Conservation (phyloP, 1,140 invertebrate genomes). For the Drosophila bocqueti region DNA sequence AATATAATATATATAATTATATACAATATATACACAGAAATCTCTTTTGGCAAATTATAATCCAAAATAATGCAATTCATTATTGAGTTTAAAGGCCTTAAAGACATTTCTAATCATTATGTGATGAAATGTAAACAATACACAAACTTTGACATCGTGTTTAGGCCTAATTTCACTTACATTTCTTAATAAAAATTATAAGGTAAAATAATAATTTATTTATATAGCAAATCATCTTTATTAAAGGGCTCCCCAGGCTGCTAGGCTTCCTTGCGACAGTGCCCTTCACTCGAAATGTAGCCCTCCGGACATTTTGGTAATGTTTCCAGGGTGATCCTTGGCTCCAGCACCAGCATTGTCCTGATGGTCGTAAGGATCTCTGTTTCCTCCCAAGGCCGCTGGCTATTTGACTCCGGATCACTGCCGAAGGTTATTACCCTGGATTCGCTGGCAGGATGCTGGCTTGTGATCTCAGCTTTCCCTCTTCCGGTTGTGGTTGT, state of each 20-base stretch:
- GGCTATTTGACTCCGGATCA: neutral
- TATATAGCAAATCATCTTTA: neutral
- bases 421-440: slow-evolving; percentile 19
- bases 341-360: slow-evolving; percentile 15
- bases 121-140: neutral
- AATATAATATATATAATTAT: too few species aligned
- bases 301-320: slow-evolving; percentile 38
- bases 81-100: neutral
- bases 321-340: slow-evolving; percentile 55
- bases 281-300: slow-evolving; percentile 13
- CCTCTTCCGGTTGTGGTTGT: neutral
- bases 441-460: neutral
- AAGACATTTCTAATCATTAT: neutral
- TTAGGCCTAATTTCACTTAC: neutral
- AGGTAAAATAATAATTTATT: neutral
- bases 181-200: neutral
- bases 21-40: too few species aligned
- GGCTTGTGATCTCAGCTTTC: neutral
- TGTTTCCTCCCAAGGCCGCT: slow-evolving; percentile 5
- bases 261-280: slow-evolving; percentile 55
- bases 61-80: neutral
- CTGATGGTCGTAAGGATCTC: neutral
- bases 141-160: neutral
- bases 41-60: too few species aligned
- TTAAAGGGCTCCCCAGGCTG: neutral